Conservation (phyloP, 2,797 vertebrate species). For the Mormyrops boulengeri region DNA sequence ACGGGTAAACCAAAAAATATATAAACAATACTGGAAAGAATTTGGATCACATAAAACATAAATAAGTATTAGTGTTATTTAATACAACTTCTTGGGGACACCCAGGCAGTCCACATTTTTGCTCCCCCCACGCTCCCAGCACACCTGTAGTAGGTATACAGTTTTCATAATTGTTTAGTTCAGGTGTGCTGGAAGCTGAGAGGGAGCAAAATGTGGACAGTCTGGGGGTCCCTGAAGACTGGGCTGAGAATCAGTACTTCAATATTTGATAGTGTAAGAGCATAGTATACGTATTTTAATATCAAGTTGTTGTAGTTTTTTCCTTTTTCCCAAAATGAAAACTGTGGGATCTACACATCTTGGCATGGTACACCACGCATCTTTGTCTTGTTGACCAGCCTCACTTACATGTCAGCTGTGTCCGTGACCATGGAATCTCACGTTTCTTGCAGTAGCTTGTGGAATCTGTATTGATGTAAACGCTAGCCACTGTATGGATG, state of each 20-base stretch:
- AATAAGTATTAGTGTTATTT: background rate
- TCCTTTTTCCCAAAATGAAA: background rate
- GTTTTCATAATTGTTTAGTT: background rate
- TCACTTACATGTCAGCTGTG: background rate
- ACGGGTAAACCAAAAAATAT: background rate
- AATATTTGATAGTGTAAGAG: background rate
- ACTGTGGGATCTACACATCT: background rate
- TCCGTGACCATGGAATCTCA: background rate
- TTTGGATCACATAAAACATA: background rate
- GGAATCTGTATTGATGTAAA: background rate
- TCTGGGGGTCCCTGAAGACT: background rate
- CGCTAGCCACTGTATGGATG: background rate
- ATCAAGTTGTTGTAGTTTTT: background rate
- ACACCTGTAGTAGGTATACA: background rate
- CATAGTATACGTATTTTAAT: background rate
- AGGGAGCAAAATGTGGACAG: background rate
- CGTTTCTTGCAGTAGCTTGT: background rate
- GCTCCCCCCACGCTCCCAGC: background rate
- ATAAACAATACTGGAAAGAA: background rate
- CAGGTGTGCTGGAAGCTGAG: background rate
- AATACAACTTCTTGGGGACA: background rate
- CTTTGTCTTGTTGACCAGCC: background rate
- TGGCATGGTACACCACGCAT: background rate
- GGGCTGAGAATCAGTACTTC: background rate
- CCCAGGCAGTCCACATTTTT: background rate